Base-by-base conservation (phyloP, 2,888 invertebrate genomes). In the Aphodius sticticus region DNA sequence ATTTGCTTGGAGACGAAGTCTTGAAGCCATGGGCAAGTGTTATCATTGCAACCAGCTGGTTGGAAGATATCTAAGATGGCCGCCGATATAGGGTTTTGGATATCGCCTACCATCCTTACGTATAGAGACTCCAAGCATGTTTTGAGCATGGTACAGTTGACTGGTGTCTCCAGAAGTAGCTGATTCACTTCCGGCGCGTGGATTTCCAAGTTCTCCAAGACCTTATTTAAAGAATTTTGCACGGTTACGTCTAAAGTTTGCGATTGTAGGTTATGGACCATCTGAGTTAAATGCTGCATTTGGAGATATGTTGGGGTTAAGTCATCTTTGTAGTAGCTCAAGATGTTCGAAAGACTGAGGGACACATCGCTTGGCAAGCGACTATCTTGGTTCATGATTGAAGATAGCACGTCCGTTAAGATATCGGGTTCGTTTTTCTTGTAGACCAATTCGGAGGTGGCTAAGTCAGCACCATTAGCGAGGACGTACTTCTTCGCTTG, bases 21-120 rank as follows among this genome's bases (percentile, higher is more conserved):
- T n/a, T 35, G 15, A 6, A 77, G 14, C 77, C 77, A 77, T 1
- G 77, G 77, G 9, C 77, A 77, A 6, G 16, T 37, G 12, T 26
- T 16, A 5, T 35, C 35, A 6, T 37, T 69, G 15, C 77, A 77
- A n/a, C 70, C 70, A 15, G 38, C 16, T 7, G 77, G 77, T 16
- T 35, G 37, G 16, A 77, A 70, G 6, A 77, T 37, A 6, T 69
- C 26, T 6, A 77, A 37, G 16, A 77, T 16, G n/a, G 37, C n/a
- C 6, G 26, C 35, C 0, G n/a, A 7, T 9, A 16, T 6, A 3
- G 69, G 35, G 15, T 37, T 37, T 6, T 77, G 14, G 15, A 26
- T 3, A 26, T 37, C 9, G 7, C 15, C 16, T 6, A 37, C 26
- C 16, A 77, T 14, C 37, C 70, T 70, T 6, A 77, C 35, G 6